These are phyloP conservation scores for Turnix velox DNA, from an alignment of 2,113 vertebrate species.

Conservation along the genomic window DNA sequence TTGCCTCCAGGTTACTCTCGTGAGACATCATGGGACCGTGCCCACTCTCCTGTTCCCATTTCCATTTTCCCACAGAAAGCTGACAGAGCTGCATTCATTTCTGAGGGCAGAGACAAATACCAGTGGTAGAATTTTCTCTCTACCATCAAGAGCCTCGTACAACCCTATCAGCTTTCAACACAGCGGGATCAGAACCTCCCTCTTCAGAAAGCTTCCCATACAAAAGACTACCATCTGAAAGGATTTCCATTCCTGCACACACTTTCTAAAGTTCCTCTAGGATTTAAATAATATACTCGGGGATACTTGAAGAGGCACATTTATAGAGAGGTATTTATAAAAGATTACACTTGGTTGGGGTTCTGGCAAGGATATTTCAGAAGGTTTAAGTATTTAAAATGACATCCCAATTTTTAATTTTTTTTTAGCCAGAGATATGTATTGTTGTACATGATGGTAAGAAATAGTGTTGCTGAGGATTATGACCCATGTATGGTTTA, in stretches of 20 bases:
- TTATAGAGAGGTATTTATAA: not conserved
- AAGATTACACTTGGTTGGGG: not conserved
- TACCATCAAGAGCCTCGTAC: not conserved
- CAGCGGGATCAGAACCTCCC: not conserved
- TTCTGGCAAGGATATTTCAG: not conserved
- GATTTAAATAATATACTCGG: constrained; percentile 22
- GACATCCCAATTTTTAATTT: not conserved
- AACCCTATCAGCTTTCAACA: not conserved
- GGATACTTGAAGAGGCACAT: not conserved
- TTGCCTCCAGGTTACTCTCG: not conserved
- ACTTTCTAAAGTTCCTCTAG: not conserved
- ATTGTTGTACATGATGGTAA: not conserved
- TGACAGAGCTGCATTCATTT: not conserved
- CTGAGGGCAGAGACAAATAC: not conserved
- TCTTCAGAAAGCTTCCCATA: not conserved
- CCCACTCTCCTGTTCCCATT: not conserved
- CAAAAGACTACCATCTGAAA: not conserved
- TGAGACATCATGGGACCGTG: not conserved
- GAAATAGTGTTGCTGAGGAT: not conserved
- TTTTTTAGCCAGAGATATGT: not conserved
- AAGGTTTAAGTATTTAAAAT: not conserved
- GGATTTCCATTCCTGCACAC: not conserved
- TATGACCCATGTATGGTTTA: not conserved
- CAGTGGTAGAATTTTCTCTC: not conserved
- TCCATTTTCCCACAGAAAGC: not conserved